phyloP scores from a whole-genome alignment of 2,888 invertebrate genomes.

The Coelinius sp. region DNA sequence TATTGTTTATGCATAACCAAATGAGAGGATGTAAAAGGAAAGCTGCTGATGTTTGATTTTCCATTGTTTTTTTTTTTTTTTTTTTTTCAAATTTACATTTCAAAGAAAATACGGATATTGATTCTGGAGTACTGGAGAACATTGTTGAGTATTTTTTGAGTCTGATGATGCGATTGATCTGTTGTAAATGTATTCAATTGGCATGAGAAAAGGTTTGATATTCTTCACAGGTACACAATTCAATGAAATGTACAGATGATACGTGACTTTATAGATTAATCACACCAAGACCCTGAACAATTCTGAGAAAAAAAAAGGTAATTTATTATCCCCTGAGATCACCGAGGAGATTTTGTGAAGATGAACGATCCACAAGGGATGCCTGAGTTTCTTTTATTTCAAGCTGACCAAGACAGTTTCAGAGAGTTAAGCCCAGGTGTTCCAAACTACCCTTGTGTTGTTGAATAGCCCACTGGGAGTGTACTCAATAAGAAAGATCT shows the following conservation, averaged over 20 bases:
- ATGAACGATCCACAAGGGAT: conserved; percentile 49
- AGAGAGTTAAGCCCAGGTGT: conserved; percentile 47
- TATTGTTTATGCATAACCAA: conserved; percentile 34
- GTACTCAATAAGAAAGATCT: conserved; percentile 42
- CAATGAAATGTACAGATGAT: conserved; percentile 7
- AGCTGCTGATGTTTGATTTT: conserved; percentile 27
- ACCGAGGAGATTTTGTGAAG: conserved; percentile 39
- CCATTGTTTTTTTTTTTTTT: conserved; percentile 34
- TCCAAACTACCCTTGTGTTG: conserved; percentile 45
- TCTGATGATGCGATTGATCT: neutral
- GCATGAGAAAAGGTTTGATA: no score
- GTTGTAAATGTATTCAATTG: no score
- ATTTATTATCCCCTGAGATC: conserved; percentile 25
- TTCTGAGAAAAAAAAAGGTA: conserved; percentile 17
- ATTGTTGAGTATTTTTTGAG: no score
- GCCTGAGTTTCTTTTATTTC: conserved; percentile 25
- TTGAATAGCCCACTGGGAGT: conserved; percentile 47
- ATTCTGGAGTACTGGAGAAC: no score
- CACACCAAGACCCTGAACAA: conserved; percentile 30
- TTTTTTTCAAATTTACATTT: conserved; percentile 46
- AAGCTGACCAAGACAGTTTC: conserved; percentile 25
- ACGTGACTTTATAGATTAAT: conserved; percentile 18
- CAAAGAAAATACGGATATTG: conserved; percentile 43
- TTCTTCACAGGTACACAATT: neutral
- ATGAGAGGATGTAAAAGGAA: neutral